phyloP scores from a whole-genome alignment of 2,113 vertebrate species.

The Phaethon lepturus region DNA sequence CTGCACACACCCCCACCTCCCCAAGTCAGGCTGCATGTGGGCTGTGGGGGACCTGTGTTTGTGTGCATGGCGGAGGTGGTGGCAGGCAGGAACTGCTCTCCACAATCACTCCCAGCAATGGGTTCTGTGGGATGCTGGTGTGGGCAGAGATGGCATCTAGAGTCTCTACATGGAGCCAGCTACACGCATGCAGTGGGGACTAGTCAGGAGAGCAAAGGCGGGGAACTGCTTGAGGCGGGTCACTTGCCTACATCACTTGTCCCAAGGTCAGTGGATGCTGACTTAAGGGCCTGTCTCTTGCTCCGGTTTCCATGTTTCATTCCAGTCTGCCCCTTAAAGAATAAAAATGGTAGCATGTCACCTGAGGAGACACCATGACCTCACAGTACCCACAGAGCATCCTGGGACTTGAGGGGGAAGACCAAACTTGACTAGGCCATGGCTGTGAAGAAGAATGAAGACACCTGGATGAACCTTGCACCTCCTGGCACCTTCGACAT shows the following conservation, averaged over 20 bases:
- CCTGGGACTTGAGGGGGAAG: background rate
- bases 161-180: background rate
- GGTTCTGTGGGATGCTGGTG: background rate
- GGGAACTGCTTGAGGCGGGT: background rate
- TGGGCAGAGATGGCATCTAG: background rate
- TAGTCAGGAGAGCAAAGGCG: background rate
- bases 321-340: constrained; percentile 84
- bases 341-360: background rate
- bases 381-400: rapidly evolving
- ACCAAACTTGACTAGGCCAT: too few relatives aligned
- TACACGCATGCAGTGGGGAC: rapidly evolving
- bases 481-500: background rate
- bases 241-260: constrained; percentile 92
- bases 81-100: background rate
- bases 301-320: constrained; percentile 92
- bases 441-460: background rate
- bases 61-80: rapidly evolving
- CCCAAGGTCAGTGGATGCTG: constrained; percentile 94
- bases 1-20: too few relatives aligned
- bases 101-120: background rate
- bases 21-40: rapidly evolving
- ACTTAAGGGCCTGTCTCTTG: constrained; percentile 94
- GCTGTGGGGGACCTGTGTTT: background rate
- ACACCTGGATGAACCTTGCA: background rate
- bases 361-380: background rate